Percentiles rank a stretch among this genome's conserved stretches.
Evolutionary conservation across 2,888 invertebrate genomes (phyloP).

Genomic region (Chaetoderma sp.): DNA sequence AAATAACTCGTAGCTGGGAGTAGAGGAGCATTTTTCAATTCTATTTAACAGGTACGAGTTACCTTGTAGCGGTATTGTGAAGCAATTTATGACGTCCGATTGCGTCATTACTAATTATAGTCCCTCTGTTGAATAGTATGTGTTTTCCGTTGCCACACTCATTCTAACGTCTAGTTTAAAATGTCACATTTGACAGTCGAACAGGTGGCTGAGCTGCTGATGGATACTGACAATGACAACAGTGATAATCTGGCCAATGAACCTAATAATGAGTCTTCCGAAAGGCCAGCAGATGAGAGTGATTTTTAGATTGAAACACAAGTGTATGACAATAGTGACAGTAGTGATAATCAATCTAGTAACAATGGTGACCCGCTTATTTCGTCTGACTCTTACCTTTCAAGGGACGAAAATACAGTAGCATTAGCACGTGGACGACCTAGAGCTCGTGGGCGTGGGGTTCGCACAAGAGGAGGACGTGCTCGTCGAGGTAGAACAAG

Average conservation of each 20-base stretch:
- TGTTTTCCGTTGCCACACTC: no score
- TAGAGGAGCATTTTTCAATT: background rate
- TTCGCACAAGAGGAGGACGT: background rate
- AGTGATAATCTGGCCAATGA: background rate
- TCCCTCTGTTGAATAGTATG: no score
- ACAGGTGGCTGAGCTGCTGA: background rate
- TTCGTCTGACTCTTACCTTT: background rate
- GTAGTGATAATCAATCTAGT: background rate
- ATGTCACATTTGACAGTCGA: background rate
- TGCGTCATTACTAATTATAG: no score
- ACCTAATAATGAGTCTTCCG: no score
- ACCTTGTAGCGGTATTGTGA: background rate
- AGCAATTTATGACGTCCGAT: no score
- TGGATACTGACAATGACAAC: background rate
- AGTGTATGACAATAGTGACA: no score
- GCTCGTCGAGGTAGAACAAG: background rate
- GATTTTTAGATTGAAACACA: background rate
- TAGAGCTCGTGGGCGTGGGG: background rate
- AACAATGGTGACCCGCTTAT: background rate
- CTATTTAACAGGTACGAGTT: background rate
- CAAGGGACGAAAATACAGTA: background rate
- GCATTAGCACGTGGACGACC: background rate
- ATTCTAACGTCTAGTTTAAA: no score
- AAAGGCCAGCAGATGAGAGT: background rate
- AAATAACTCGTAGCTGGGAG: conserved; percentile 1